A percentile compares a stretch with the other conserved stretches of the same genome.
These are phyloP conservation scores for Drosophila ercepeae DNA, from an alignment of 1,140 invertebrate genomes.

Conservation along the genomic window DNA sequence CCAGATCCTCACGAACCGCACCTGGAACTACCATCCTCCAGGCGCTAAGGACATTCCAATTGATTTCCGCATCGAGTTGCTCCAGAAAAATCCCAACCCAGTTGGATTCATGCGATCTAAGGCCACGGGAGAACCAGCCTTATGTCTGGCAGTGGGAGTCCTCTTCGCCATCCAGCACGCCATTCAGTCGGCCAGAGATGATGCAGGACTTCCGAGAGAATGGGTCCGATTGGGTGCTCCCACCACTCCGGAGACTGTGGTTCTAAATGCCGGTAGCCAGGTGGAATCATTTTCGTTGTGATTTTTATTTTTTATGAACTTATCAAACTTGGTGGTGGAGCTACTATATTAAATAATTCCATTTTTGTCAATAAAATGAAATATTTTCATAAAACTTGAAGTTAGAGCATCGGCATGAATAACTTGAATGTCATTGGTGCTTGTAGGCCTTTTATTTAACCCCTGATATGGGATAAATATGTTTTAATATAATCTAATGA, in stretches of 20 bases:
- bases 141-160: conserved; percentile 87
- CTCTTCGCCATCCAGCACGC: conserved; percentile 91
- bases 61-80: conserved; percentile 91
- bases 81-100: conserved; percentile 89
- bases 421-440: too few species aligned
- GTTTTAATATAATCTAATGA: not conserved
- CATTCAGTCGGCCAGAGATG: conserved; percentile 86
- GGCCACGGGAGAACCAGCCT: conserved; percentile 92
- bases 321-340: not conserved
- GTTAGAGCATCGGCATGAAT: too few species aligned
- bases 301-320: not conserved
- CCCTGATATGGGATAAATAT: not conserved
- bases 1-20: conserved; percentile 88
- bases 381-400: not conserved
- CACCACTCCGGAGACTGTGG: conserved; percentile 83
- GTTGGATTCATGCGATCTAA: conserved; percentile 90
- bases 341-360: not conserved
- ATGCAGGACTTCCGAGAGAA: conserved; percentile 85
- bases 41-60: conserved; percentile 92
- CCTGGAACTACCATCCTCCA: conserved; percentile 93
- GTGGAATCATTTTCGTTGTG: conserved; percentile 44
- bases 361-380: not conserved
- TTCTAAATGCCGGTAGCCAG: conserved; percentile 65
- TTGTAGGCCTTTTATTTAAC: not conserved
- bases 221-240: conserved; percentile 84